These are phyloP conservation scores for Catalaphyllia jardinei DNA, from an alignment of 64 coral and sea anemone genomes.

Conservation along the genomic window DNA sequence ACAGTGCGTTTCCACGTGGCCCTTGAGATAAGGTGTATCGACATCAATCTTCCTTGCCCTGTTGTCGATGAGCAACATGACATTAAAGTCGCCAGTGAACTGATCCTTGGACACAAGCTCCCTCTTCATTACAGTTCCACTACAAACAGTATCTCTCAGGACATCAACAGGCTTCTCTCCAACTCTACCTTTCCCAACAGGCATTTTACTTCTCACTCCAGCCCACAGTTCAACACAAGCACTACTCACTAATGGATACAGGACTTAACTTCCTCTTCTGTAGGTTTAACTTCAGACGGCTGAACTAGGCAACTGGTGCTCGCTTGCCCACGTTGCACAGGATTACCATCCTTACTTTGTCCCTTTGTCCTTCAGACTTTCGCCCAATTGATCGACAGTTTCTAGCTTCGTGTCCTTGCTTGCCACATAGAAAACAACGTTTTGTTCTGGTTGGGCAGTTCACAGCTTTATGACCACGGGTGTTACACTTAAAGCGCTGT, in stretches of 20 bases:
- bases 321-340: slow-evolving; percentile 2
- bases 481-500: neutral
- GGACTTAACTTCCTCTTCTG: too few species aligned
- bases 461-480: slow-evolving; percentile 15
- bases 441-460: neutral
- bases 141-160: too few species aligned
- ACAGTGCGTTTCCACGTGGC: slow-evolving; percentile 20
- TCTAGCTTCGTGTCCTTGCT: slow-evolving; percentile 31
- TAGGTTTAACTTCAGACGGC: neutral
- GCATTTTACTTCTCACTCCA: too few species aligned
- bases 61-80: too few species aligned
- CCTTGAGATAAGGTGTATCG: neutral
- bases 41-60: too few species aligned
- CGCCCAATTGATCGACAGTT: neutral
- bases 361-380: slow-evolving; percentile 15
- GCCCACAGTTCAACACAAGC: too few species aligned
- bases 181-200: too few species aligned
- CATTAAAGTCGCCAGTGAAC: too few species aligned
- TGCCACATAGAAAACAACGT: slow-evolving; percentile 13
- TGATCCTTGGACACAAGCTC: too few species aligned
- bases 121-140: too few species aligned
- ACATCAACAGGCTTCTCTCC: too few species aligned
- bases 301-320: slow-evolving; percentile 40
- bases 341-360: slow-evolving; percentile 12
- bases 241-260: too few species aligned